Evolutionary conservation across 64 coral and sea anemone genomes (phyloP).

Genomic region (Montipora sp.): DNA sequence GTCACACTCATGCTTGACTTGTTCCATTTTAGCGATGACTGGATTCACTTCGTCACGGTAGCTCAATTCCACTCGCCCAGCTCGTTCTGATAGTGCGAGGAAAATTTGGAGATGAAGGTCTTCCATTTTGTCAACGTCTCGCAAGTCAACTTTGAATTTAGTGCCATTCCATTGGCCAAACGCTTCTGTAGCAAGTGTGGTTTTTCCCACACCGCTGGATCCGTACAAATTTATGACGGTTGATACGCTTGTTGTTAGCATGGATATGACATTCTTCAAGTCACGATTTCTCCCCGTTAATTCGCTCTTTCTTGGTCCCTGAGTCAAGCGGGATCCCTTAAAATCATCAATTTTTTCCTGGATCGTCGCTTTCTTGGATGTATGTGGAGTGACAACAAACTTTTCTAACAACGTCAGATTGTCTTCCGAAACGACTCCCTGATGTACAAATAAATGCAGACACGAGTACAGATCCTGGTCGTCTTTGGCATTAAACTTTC

Average conservation of each 20-base stretch:
- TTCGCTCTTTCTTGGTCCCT: background rate
- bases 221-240: slow-evolving; percentile 29
- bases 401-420: slow-evolving; percentile 37
- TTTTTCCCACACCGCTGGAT: slow-evolving; percentile 36
- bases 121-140: background rate
- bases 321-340: background rate
- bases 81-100: background rate
- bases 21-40: slow-evolving; percentile 15
- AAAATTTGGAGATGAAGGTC: slow-evolving; percentile 15
- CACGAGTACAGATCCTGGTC: slow-evolving; percentile 29
- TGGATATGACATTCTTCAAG: background rate
- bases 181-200: slow-evolving; percentile 3
- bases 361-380: slow-evolving; percentile 11
- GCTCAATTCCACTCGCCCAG: background rate
- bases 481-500: background rate
- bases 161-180: background rate
- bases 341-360: slow-evolving; percentile 20
- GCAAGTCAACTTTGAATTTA: slow-evolving; percentile 24
- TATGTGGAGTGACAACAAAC: slow-evolving; percentile 20
- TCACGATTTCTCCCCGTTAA: slow-evolving; percentile 22
- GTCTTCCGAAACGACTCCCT: slow-evolving; percentile 26
- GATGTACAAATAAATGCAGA: slow-evolving; percentile 15
- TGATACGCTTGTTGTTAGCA: background rate
- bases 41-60: slow-evolving; percentile 32
- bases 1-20: background rate